phyloP scores from a whole-genome alignment of 1,140 invertebrate genomes.

The Littorina saxatilis region DNA sequence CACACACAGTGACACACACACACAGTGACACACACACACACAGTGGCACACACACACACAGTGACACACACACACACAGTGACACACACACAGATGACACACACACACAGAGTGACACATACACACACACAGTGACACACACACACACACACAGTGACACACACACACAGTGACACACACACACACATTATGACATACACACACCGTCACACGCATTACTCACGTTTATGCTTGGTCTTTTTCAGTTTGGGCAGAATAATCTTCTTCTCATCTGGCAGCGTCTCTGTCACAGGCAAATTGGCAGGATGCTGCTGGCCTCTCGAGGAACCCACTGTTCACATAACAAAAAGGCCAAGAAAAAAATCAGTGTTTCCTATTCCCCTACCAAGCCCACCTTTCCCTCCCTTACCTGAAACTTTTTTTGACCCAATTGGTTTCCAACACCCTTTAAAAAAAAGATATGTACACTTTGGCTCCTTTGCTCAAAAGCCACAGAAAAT shows the following conservation, averaged over 20 bases:
- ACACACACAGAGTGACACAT: background rate
- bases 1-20: slow-evolving; percentile 4
- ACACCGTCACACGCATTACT: background rate
- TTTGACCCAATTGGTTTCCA: too few relatives aligned
- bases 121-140: background rate
- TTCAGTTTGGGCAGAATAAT: slow-evolving; percentile 16
- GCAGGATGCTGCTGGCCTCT: background rate
- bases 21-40: background rate
- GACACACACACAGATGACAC: background rate
- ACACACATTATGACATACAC: background rate
- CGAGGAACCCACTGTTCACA: background rate
- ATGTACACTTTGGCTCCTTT: too few relatives aligned
- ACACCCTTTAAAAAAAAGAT: too few relatives aligned
- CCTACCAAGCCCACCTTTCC: too few relatives aligned
- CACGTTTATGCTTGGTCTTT: background rate
- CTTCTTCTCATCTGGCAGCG: background rate
- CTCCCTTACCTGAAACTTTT: too few relatives aligned
- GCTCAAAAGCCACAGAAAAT: too few relatives aligned
- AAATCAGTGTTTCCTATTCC: too few relatives aligned
- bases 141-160: background rate
- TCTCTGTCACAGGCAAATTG: background rate
- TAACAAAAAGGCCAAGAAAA: too few relatives aligned
- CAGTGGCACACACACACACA: background rate
- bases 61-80: background rate
- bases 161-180: background rate